These are phyloP conservation scores for Stictonetta naevosa DNA, from an alignment of 2,113 vertebrate species.

Conservation along the genomic window DNA sequence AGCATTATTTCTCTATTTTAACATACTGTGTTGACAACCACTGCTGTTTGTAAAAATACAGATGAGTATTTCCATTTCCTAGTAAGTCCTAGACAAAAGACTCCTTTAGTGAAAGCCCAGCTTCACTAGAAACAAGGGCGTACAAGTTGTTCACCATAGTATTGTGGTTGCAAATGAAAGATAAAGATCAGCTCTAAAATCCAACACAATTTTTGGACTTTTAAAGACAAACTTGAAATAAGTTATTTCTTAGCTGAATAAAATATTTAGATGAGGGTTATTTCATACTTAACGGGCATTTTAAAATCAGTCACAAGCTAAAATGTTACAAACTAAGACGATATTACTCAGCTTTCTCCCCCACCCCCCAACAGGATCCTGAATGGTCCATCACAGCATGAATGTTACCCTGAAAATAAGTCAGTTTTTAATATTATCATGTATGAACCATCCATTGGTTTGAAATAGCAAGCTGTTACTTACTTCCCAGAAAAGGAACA, in stretches of 20 bases:
- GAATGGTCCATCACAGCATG: neutral
- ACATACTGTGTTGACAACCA: neutral
- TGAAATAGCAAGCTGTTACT: neutral
- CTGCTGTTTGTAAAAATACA: slow-evolving; percentile 14
- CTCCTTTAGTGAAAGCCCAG: neutral
- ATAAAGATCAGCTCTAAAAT: neutral
- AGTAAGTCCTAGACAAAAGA: neutral
- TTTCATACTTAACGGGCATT: neutral
- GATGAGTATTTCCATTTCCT: slow-evolving; percentile 28
- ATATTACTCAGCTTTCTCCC: neutral
- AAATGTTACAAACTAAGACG: neutral
- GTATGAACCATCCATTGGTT: neutral
- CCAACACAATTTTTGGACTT: neutral
- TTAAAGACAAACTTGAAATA: neutral
- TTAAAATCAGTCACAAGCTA: neutral
- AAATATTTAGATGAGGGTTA: neutral
- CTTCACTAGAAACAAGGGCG: accelerated
- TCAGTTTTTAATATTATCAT: neutral
- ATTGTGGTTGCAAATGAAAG: neutral
- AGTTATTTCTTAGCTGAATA: neutral
- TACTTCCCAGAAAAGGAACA: neutral
- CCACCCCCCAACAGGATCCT: accelerated
- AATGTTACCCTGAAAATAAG: neutral
- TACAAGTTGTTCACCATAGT: neutral
- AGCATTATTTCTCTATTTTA: slow-evolving; percentile 18